A percentile compares a stretch with the other conserved stretches of the same genome.
phyloP scores from a whole-genome alignment of 2,797 vertebrate genomes.

The Novumbra hubbsi region DNA sequence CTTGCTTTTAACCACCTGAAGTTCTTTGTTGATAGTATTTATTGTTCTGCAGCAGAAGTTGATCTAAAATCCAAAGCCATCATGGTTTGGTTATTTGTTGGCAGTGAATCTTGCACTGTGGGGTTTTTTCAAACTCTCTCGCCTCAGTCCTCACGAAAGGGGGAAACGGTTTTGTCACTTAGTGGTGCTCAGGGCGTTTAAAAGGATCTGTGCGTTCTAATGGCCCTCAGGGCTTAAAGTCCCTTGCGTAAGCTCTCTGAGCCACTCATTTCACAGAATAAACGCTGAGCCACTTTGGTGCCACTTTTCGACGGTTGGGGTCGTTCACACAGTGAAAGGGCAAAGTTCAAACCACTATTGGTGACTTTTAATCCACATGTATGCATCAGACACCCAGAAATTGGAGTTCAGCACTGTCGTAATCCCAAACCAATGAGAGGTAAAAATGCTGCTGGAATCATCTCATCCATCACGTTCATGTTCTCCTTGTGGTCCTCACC shows the following conservation, averaged over 20 bases:
- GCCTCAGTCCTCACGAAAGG: constrained; percentile 8
- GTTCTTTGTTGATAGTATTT: background rate
- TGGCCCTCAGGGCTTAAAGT: constrained; percentile 33
- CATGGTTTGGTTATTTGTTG: constrained; percentile 21
- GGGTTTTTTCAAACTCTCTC: constrained; percentile 44
- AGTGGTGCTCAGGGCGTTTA: constrained; percentile 46
- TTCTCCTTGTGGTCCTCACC: constrained; percentile 6
- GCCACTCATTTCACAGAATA: no score
- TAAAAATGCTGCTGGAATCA: no score
- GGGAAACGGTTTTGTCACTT: constrained; percentile 30
- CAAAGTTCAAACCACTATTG: background rate
- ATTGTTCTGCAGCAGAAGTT: background rate
- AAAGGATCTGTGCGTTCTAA: constrained; percentile 59
- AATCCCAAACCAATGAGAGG: no score
- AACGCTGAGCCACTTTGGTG: no score
- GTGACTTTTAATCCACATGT: no score
- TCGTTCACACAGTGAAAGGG: background rate
- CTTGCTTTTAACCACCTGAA: no score
- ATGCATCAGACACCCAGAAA: no score
- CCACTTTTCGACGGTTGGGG: no score
- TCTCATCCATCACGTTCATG: background rate
- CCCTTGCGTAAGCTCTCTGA: constrained; percentile 26
- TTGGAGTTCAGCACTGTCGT: background rate
- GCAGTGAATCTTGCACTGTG: constrained; percentile 40
- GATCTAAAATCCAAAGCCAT: constrained; percentile 27